Evolutionary conservation across 2,888 invertebrate genomes (phyloP), one percentile per base, ranked within the genome.

Genomic region (Xestoiulus laeticollis): DNA sequence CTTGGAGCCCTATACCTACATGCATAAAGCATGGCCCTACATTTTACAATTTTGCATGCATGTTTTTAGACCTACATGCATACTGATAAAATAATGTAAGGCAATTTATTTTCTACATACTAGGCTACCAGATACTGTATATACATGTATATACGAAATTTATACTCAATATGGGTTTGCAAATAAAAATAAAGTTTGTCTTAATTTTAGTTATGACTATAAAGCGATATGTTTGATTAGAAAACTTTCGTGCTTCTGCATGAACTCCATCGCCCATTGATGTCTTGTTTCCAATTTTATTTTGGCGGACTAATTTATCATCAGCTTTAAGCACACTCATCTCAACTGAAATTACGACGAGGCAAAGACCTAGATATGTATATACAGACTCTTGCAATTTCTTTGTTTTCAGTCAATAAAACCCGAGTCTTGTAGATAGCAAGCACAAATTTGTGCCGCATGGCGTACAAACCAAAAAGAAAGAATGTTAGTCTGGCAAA

Each of bases 401-500:
- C 68, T 22, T 68, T 68, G 68, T 68, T 68, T 68, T 68, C 68
- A 68, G 68, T 68, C 68, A 68, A 68, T 68, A 68, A 68, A 68
- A 68, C 68, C 68, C 68, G 68, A 68, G 68, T 68, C 22, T 26
- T 3, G n/a, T 10, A 68, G 68, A 68, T 68, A 68, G 19, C 26
- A n/a, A 26, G 19, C 68, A 26, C 68, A 68, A 68, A 68, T 68
- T 68, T 22, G 22, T 68, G 59, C 3, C n/a, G 59, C 48, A 48
- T 22, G 68, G 10, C 68, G 26, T n/a, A n/a, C n/a, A n/a, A n/a
- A n/a, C n/a, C n/a, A n/a, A n/a, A n/a, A 68, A 68, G 68, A 68
- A 68, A 68, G 26, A 26, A 68, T 68, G 68, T 26, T 68, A 22
- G 68, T 68, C 68, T 68, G 68, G 68, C 68, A 68, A 68, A 68